Evolutionary conservation across 2,797 vertebrate species (phyloP).

Genomic region (Taenioides sp.): DNA sequence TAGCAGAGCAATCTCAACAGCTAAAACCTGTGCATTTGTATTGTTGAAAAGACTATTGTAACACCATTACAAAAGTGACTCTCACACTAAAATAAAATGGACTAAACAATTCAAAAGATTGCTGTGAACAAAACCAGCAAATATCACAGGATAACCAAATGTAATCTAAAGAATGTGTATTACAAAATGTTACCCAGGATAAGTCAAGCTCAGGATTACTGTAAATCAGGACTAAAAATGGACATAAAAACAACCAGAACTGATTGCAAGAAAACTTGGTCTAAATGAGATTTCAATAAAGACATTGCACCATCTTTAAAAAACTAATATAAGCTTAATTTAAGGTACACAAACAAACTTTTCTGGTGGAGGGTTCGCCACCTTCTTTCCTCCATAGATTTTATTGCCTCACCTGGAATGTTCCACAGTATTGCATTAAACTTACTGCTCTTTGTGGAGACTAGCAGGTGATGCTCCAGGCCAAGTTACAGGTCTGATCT

Average conservation of each 20-base stretch:
- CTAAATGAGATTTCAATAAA: background rate
- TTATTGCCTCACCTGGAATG: background rate
- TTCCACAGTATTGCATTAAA: no score
- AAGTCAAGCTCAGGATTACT: background rate
- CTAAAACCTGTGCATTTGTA: slow-evolving; percentile 18
- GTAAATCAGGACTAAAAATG: background rate
- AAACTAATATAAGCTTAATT: no score
- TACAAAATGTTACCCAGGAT: background rate
- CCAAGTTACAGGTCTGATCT: no score
- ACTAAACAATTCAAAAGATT: background rate
- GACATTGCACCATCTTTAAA: background rate
- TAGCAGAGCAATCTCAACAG: slow-evolving; percentile 22
- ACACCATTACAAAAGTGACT: slow-evolving; percentile 12
- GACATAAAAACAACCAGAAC: background rate
- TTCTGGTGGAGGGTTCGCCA: background rate
- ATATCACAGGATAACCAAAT: background rate
- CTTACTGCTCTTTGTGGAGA: no score
- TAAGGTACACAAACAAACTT: background rate
- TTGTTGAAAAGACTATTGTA: slow-evolving; percentile 36
- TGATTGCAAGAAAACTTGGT: background rate
- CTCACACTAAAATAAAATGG: background rate
- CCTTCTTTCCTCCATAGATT: background rate
- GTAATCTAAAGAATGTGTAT: background rate
- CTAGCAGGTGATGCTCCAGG: no score
- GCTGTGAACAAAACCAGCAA: background rate